Evolutionary conservation across 2,797 vertebrate genomes (phyloP), one percentile per base, ranked within the genome.

Genomic region (Characodon lateralis): DNA sequence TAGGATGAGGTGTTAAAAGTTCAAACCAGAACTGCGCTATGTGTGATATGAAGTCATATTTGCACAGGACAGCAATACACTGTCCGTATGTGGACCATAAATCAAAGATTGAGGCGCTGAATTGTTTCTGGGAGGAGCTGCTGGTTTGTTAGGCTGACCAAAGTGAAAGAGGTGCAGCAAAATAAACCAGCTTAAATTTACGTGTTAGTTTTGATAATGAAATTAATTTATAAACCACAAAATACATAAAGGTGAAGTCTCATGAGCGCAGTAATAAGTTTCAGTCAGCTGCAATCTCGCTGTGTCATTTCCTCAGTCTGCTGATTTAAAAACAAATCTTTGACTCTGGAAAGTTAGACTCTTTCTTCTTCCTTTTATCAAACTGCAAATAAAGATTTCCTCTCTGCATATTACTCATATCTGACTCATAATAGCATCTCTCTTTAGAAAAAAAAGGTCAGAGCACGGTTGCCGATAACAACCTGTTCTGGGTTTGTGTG

Each of bases 381-480:
- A 77, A 78, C 72, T 63, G 75, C 28, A 76, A 55, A 55, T 20
- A 58, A 75, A 80, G 6, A 80, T 77, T 61, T 82, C 48, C 35
- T 81, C 66, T 6, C 65, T 71, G 73, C 24, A 22, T 77, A 81
- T 63, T 53, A 80, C 73, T 89, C 39, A 10, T n/a, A 69, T 84
- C 80, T 90, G 85, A 91, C 74, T 92, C 89, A 90, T 91, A 83
- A 80, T 73, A 90, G 79, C 83, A 84, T 89, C 79, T 86, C 66
- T 48, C 5, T 79, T 72, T 68, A 82, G 76, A 85, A 89, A 86
- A 86, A 89, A 85, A 93, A 85, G 89, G 91, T 92, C 88, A 90
- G 22, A 71, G 79, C 87, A 82, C 48, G 28, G 94, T 94, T 95
- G 93, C 94, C 87, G 93, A 89, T 92, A 92, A 94, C 93, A 95